Base-by-base conservation (phyloP, 92 coral and sea anemone species). In the Anthopleura xanthogrammica region DNA sequence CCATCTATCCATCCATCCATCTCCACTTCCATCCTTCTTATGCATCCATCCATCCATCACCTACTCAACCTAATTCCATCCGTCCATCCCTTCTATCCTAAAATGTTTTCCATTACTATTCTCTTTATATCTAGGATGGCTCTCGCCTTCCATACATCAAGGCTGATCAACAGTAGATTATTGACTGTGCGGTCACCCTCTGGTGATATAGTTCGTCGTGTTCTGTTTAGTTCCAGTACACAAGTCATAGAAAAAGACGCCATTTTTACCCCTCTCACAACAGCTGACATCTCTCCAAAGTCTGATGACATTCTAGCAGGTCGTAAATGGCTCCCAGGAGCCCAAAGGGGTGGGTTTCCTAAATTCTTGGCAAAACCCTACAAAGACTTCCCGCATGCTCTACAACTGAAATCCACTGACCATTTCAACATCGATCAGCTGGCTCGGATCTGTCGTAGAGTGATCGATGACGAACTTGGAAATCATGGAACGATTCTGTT, bases 291-390 rank as follows among this genome's bases (percentile, higher is more conserved):
- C 72, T 85, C 91, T 19, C 93, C 93, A 0, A 85, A 82, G 70
- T 81, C 78, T 77, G 83, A 91, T 24, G 86, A 83, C 36, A 71
- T 41, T 50, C 72, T 95, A 20, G 94, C 96, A 55, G 94, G 92
- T 52, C 91, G 94, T 12, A 86, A 87, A 46, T 90, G 84, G 83
- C 92, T 95, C 3, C 91, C 98, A 23, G 98, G 98, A 46, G 89
- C 98, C 3, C 84, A 83, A 22, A 90, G 94, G 5, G 58, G 82
- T 55, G 91, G 87, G 13, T 95, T 92, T 72, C 98, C 98, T 19
- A 77, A 92, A 65, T 80, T 77, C 62, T 83, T 95, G n/a, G 90
- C 86, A 12, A 80, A 88, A 22, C 98, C 96, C 7, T 82, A 82
- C 56, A 75, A 83, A 43, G 85, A 87, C 60, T 92, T 95, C 60